A percentile compares a stretch with the other conserved stretches of the same genome.
These are phyloP conservation scores for Pardalotus punctatus DNA, from an alignment of 2,113 vertebrate genomes.

Conservation along the genomic window DNA sequence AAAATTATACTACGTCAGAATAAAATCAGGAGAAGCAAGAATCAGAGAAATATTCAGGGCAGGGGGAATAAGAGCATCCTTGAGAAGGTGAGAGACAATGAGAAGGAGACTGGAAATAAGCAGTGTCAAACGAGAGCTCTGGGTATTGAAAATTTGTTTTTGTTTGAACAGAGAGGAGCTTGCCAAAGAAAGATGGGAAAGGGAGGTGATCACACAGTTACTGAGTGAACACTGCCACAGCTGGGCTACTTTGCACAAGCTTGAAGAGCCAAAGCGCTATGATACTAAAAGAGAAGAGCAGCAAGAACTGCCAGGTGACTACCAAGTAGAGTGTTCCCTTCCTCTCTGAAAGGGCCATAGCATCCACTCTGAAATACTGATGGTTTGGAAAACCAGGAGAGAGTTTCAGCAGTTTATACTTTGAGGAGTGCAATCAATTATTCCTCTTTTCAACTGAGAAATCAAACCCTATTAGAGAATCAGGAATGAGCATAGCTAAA, in stretches of 20 bases:
- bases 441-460: not conserved
- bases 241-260: not conserved
- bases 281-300: not conserved
- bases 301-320: not conserved
- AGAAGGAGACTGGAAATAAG: not conserved
- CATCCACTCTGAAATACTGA: not conserved
- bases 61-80: not conserved
- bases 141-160: not conserved
- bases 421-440: not conserved
- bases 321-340: not conserved
- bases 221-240: not conserved
- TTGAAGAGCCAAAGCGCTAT: not conserved
- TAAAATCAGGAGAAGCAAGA: not conserved
- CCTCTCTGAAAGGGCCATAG: not conserved
- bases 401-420: not conserved
- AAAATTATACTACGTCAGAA: not conserved
- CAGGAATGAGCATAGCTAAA: not conserved
- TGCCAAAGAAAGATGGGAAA: not conserved
- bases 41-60: not conserved
- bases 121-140: not conserved
- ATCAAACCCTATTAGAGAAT: not conserved
- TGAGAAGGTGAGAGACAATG: not conserved
- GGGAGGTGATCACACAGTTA: not conserved
- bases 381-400: not conserved
- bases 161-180: not conserved